Percentiles rank a stretch among this genome's conserved stretches.
These are phyloP conservation scores for Octopus sinensis DNA, from an alignment of 1,140 invertebrate species.

Conservation along the genomic window DNA sequence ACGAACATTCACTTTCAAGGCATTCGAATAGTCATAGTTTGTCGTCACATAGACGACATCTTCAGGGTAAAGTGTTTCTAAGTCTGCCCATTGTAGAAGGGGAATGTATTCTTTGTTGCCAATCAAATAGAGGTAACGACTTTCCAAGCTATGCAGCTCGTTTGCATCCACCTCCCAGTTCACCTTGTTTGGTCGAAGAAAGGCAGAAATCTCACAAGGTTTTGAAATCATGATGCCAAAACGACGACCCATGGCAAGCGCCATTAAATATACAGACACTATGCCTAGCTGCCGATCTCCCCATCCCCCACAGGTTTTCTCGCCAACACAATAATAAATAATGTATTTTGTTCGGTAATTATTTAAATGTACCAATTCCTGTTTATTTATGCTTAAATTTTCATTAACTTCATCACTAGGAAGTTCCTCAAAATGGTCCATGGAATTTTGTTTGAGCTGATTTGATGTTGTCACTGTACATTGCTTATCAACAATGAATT, in stretches of 20 bases:
- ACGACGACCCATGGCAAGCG: constrained; percentile 30
- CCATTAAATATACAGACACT: constrained; percentile 32
- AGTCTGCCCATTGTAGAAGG: constrained; percentile 27
- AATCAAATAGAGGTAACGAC: constrained; percentile 27
- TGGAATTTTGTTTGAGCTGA: background rate
- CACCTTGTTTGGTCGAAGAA: constrained; percentile 30
- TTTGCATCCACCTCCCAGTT: constrained; percentile 31
- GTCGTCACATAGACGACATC: constrained; percentile 35
- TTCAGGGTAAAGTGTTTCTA: constrained; percentile 31
- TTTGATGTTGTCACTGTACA: background rate
- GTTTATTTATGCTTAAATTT: background rate
- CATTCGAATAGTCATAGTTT: constrained; percentile 36
- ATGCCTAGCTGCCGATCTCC: constrained; percentile 37
- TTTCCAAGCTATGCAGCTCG: constrained; percentile 22
- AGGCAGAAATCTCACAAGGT: constrained; percentile 28
- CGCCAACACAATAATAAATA: constrained; percentile 30
- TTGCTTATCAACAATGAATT: background rate
- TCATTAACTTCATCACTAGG: background rate
- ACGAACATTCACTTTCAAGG: constrained; percentile 30
- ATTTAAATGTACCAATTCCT: background rate
- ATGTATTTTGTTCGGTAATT: constrained; percentile 23
- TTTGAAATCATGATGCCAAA: constrained; percentile 32
- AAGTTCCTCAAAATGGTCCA: background rate
- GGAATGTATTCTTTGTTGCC: constrained; percentile 30
- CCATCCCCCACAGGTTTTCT: constrained; percentile 34